Evolutionary conservation across 92 coral and sea anemone species (phyloP).

Genomic region (Zoanthus gigantus): DNA sequence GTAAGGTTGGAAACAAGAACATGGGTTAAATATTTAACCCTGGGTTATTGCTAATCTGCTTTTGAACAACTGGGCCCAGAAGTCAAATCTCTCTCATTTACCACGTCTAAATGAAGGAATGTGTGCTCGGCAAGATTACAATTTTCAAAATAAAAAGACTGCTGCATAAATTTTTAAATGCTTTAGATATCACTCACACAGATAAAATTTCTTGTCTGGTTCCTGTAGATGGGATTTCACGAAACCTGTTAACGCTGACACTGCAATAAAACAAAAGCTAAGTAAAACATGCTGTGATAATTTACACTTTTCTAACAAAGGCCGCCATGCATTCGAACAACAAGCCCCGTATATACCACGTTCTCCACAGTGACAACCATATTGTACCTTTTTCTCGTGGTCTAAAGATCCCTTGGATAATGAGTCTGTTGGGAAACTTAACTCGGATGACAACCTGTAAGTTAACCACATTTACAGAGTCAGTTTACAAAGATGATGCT

Average conservation of each 20-base stretch:
- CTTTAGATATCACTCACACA: conserved; percentile 73
- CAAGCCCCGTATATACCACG: background rate
- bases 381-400: conserved; percentile 91
- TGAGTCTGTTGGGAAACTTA: conserved; percentile 88
- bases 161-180: background rate
- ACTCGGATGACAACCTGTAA: conserved; percentile 91
- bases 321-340: background rate
- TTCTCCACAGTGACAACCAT: background rate
- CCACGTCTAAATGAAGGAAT: too few relatives aligned
- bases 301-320: background rate
- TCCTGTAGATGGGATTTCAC: conserved; percentile 84
- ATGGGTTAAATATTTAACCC: too few relatives aligned
- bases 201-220: conserved; percentile 71
- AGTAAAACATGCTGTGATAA: too few relatives aligned
- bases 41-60: too few relatives aligned
- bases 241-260: conserved; percentile 76
- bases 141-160: background rate
- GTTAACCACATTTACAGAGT: background rate
- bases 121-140: background rate
- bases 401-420: conserved; percentile 91
- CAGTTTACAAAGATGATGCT: too few relatives aligned
- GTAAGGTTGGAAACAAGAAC: too few relatives aligned
- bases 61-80: too few relatives aligned
- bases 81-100: too few relatives aligned
- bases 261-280: conserved; percentile 33